Base-by-base conservation (phyloP, 2,113 vertebrate species). In the Scophthalmus maximus region DNA sequence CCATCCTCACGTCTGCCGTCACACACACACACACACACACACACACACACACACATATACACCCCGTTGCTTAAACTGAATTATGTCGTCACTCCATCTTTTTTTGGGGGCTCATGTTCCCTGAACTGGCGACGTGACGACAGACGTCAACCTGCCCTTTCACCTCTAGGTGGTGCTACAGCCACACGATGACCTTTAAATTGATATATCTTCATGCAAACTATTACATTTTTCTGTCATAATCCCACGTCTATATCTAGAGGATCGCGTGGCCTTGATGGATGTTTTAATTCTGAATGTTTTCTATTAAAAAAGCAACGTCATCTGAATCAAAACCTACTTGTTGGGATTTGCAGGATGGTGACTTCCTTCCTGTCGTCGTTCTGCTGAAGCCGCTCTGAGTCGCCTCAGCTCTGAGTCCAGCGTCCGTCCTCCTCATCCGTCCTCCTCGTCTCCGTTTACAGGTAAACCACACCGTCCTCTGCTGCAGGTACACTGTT, bases 1-100 rank as follows among this genome's bases (percentile, higher is more conserved):
- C 88, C 88, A 92, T 91, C 58, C 78, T 86, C 3, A 34, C 51
- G 52, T 5, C 50, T 22, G 32, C 51, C 36, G 14, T 22, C 36
- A 47, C 49, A 63, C 51, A 58, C 68, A 61, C 34, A 71, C 26
- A 62, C 23, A 61, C n/a, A 42, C 15, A 26, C 51, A 51, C 27
- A 50, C 44, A 64, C 12, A 26, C 8, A 44, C 25, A 56, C 15
- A 44, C 17, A 44, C 42, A 34, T 9, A 34, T 9, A 34, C 32
- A 34, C 32, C 9, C 32, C 5, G 9, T 9, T 6, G 9, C 5
- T 34, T 34, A 6, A 34, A 5, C 32, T 6, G 5, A 34, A 34
- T n/a, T n/a, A n/a, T n/a, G n/a, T n/a, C n/a, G n/a, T n/a, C n/a
- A n/a, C n/a, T n/a, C n/a, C n/a, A n/a, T n/a, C n/a, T n/a, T n/a